Conservation (phyloP, 2,797 vertebrate genomes). For the Sebastes oblongus region DNA sequence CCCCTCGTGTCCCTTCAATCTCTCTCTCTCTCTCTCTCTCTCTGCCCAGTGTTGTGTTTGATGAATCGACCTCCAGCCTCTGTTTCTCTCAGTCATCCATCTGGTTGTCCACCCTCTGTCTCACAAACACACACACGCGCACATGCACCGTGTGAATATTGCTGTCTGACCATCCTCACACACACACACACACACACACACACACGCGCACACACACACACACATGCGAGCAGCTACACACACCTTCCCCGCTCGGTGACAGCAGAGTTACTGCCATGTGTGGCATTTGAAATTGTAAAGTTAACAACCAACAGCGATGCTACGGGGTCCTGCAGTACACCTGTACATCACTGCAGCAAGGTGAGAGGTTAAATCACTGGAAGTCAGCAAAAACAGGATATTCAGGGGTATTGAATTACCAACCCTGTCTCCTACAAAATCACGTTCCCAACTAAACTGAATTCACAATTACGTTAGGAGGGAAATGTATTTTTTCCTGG, state of each 20-base stretch:
- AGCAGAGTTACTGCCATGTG: not conserved
- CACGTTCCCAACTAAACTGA: accelerated
- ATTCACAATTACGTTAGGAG: too few species aligned
- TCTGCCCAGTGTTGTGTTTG: conserved; percentile 69
- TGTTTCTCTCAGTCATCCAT: conserved; percentile 77
- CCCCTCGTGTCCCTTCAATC: conserved; percentile 10
- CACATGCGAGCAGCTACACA: not conserved
- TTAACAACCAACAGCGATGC: not conserved
- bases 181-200: conserved; percentile 17
- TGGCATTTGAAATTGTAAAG: not conserved
- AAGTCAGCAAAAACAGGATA: not conserved
- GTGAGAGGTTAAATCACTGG: not conserved
- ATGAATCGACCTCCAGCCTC: conserved; percentile 78
- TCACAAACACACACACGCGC: conserved; percentile 48
- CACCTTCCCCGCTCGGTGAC: not conserved
- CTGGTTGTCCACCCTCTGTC: conserved; percentile 77
- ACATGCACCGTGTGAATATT: conserved; percentile 21
- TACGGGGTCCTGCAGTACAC: not conserved
- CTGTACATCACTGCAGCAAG: not conserved
- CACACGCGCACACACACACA: not conserved
- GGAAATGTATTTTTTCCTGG: too few species aligned
- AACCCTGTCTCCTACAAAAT: too few species aligned
- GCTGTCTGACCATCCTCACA: conserved; percentile 18
- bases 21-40: conserved; percentile 24
- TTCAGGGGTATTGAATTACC: not conserved